Base-by-base conservation (phyloP, 1,140 invertebrate species). In the Drosophila murphyi region DNA sequence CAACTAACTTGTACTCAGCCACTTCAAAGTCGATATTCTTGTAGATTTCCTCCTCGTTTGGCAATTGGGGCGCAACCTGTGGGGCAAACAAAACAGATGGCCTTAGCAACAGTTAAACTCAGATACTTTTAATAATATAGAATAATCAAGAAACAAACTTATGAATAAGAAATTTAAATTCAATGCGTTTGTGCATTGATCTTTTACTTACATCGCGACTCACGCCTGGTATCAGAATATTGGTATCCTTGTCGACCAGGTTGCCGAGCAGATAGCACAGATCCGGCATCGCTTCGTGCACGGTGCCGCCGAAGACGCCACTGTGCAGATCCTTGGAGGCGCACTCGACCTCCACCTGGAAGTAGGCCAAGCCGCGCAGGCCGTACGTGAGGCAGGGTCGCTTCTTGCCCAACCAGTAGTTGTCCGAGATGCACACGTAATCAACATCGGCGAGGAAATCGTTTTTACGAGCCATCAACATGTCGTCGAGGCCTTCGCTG, bases 331-430 rank as follows among this genome's bases (percentile, higher is more conserved):
- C 99, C 93, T 98, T 98, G 32, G 93, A 93, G 5, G 98, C 96
- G 93, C 98, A 98, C 89, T 96, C 95, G 29, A 99, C 94, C 93
- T 99, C 97, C 35, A 99, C 86, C 81, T 95, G 95, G 91, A 98
- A 99, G 91, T 99, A 99, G 89, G 96, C 97, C 47, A 99, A 95
- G 10, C 99, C 99, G 82, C 98, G 94, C 0, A 99, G 94, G 4
- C 98, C 98, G 94, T 99, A 99, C 2, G 98, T 99, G 45, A 99
- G 95, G 92, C 98, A 99, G 0, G 99, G 99, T 92, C 98, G 98
- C 7, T 96, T 96, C 41, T 96, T 99, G 5, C 98, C 98, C 20
- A 99, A 93, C 99, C 98, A 99, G 90, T 99, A 99, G 93, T 99
- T 99, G 91, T 99, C 99, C 47, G 98, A 99, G 87, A 99, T 99